Base-by-base conservation (phyloP, 2,888 invertebrate species). In the Dilophus febrilis region DNA sequence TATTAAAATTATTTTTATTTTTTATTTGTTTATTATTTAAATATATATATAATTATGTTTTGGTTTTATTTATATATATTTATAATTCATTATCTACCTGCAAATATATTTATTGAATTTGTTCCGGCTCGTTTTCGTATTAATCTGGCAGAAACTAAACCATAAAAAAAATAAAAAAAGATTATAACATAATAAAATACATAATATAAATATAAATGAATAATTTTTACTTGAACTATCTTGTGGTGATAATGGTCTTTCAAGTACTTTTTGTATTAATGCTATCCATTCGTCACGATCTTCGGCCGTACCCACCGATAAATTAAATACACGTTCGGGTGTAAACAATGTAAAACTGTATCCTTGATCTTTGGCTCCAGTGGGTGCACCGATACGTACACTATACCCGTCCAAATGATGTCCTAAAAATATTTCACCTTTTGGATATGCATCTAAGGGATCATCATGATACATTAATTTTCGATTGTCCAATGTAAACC, bases 401-500 rank as follows among this genome's bases (percentile, higher is more conserved):
- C 72, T 71, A 57, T 78, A 88, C 2, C 84, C 83, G 51, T 81
- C 81, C 45, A 77, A 44, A 40, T 42, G 47, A 42, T 68, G 57
- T 55, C 88, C 87, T 48, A 90, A 65, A 60, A 87, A 88, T 49
- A 90, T 82, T 66, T 90, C 88, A 37, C 88, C 88, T 63, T 87
- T 88, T 1, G 90, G 86, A 64, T 82, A 81, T 3, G 88, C 83
- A 53, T 86, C 85, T 57, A 88, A 63, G 2, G 82, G 80, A 52
- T 86, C 84, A 53, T 86, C 83, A 52, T 87, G 85, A 54, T 91
- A 91, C 86, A 88, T 88, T n/a, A 91, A 66, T 57, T 87, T 88
- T 46, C 90, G 71, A 51, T 82, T 79, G 50, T 88, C 88, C 33
- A 91, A 59, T 0, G 86, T 86, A 57, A 88, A 88, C 90, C 90